phyloP scores from a whole-genome alignment of 2,888 invertebrate species.

The Patella caerulea region DNA sequence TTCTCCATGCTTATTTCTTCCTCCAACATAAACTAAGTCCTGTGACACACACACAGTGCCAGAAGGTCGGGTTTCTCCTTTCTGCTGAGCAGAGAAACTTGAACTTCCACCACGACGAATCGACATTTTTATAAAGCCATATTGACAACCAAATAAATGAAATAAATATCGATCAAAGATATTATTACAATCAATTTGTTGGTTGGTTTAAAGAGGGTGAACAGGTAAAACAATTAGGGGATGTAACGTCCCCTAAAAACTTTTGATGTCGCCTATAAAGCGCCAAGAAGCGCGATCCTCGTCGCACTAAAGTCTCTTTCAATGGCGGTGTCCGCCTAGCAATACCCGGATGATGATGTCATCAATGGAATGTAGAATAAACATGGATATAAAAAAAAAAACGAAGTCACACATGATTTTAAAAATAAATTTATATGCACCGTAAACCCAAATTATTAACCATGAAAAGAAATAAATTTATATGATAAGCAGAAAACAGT shows the following conservation, averaged over 20 bases:
- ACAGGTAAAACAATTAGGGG: conserved; percentile 25
- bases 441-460: no score
- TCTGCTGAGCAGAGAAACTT: conserved; percentile 35
- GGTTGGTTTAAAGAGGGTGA: conserved; percentile 7
- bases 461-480: no score
- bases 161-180: conserved; percentile 30
- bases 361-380: no score
- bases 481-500: no score
- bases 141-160: conserved; percentile 43
- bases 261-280: conserved; percentile 23
- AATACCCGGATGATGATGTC: conserved; percentile 24
- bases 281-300: conserved; percentile 25
- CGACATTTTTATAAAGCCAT: conserved; percentile 62
- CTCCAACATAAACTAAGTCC: conserved; percentile 57
- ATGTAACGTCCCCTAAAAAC: conserved; percentile 33
- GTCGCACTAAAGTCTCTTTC: conserved; percentile 10
- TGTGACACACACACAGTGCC: conserved; percentile 27
- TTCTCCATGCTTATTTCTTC: conserved; percentile 59
- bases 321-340: conserved; percentile 21
- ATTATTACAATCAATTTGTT: conserved; percentile 18
- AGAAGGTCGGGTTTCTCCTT: conserved; percentile 43
- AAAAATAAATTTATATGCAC: no score
- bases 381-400: no score
- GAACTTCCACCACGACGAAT: conserved; percentile 31
- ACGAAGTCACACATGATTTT: no score